Conservation (phyloP, 2,888 invertebrate genomes). For the Neoaliturus tenellus region DNA sequence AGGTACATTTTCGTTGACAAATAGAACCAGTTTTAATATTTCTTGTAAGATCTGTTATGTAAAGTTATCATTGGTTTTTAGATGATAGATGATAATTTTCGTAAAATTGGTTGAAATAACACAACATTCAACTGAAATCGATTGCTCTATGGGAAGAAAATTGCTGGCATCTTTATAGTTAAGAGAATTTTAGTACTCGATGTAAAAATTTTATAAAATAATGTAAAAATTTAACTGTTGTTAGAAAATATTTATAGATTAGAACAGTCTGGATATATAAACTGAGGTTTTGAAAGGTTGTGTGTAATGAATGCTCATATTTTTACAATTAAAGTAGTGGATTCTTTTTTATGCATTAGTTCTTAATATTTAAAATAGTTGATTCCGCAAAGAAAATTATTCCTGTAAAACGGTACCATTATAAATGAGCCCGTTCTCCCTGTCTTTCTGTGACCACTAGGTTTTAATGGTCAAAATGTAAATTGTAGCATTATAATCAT, state of each 20-base stretch:
- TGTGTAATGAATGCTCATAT: constrained; percentile 44
- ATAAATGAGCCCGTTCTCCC: background rate
- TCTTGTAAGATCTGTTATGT: no score
- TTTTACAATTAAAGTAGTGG: constrained; percentile 43
- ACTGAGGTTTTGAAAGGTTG: constrained; percentile 41
- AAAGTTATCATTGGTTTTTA: no score
- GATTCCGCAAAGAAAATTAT: background rate
- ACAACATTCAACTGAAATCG: background rate
- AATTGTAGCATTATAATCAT: no score
- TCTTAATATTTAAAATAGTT: constrained; percentile 32
- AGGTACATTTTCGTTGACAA: no score
- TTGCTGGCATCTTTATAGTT: constrained; percentile 42
- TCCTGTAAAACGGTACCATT: background rate
- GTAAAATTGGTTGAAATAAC: no score
- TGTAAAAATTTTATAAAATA: constrained; percentile 51
- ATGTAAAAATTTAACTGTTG: constrained; percentile 47
- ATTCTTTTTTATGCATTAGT: constrained; percentile 33
- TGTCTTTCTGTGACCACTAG: background rate
- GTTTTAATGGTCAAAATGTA: no score
- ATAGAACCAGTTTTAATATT: no score
- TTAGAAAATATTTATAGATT: constrained; percentile 52
- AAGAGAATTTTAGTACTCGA: constrained; percentile 39
- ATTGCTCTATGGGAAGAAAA: background rate
- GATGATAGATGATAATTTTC: no score
- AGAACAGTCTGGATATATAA: constrained; percentile 48